Evolutionary conservation across 1,140 invertebrate species (phyloP), one percentile per base, ranked within the genome.

Genomic region (Teleopsis dalmanni): DNA sequence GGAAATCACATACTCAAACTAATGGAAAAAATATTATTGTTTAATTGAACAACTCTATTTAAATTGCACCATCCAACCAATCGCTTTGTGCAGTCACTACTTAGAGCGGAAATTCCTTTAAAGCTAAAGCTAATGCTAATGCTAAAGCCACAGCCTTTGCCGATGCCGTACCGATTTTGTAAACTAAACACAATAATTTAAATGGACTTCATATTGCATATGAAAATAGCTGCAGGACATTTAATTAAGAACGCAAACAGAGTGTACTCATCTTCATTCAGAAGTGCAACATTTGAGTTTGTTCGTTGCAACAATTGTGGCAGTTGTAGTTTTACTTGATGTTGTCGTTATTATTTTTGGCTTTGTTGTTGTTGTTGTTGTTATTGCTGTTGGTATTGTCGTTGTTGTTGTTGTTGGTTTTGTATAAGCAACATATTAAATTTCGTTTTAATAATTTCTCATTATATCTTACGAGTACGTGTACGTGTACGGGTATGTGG

Each of bases 381-480:
- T 23, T 19, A 43, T 18, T 13, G 18, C 31, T 31, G 41, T 3
- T 21, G 41, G 26, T 19, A 29, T 10, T 27, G 31, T 29, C 41
- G 25, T 29, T 31, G 41, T 11, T 19, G 31, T 18, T 13, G 18
- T 43, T 31, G 41, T 3, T 21, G 41, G 26, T 19, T 18, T 10
- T 27, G 31, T 29, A 25, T 31, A 27, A 14, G 41, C 14, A 43
- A 31, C 27, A 43, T 43, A 43, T n/a, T n/a, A n/a, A n/a, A n/a
- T 43, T 43, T 43, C 31, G 27, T 43, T 43, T 43, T 43, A 43
- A 43, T 43, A 43, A 43, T 43, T 43, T 43, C 41, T 43, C 26
- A 31, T 43, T 43, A 43, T 27, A 43, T 43, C 35, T 11, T 14
- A 37, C 35, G 7, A 8, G 14, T 19, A 18, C 35, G 22, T 18